phyloP scores from a whole-genome alignment of 2,113 vertebrate species.

The Mixornis gularis region DNA sequence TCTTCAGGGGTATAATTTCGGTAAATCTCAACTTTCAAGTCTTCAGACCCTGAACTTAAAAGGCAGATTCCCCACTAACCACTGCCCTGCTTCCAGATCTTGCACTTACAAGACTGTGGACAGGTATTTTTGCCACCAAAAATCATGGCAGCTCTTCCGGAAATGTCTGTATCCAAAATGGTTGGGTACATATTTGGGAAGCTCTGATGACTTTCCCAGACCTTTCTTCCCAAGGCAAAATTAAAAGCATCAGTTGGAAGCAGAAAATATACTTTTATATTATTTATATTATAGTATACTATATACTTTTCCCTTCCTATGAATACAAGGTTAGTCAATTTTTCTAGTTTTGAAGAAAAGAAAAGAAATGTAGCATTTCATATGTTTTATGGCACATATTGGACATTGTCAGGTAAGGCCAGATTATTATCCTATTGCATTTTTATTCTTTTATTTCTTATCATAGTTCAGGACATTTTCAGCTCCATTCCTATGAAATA shows the following conservation, averaged over 20 bases:
- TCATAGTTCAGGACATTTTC: neutral
- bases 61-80: neutral
- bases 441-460: neutral
- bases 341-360: neutral
- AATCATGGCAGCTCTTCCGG: neutral
- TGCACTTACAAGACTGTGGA: neutral
- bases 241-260: neutral
- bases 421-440: neutral
- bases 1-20: conserved; percentile 38
- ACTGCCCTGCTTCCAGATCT: neutral
- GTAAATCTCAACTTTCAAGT: conserved; percentile 30
- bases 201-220: neutral
- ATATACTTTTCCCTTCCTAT: neutral
- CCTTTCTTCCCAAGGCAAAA: neutral
- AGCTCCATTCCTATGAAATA: neutral
- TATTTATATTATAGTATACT: too few species aligned
- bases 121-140: conserved; percentile 27
- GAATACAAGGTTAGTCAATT: neutral
- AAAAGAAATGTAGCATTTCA: neutral
- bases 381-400: neutral
- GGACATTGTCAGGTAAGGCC: neutral
- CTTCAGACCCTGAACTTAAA: neutral
- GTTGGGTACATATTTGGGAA: neutral
- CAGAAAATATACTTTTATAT: too few species aligned
- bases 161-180: neutral